These are phyloP conservation scores for Theristus sp. DNA, from an alignment of 2,888 invertebrate genomes.

Conservation along the genomic window DNA sequence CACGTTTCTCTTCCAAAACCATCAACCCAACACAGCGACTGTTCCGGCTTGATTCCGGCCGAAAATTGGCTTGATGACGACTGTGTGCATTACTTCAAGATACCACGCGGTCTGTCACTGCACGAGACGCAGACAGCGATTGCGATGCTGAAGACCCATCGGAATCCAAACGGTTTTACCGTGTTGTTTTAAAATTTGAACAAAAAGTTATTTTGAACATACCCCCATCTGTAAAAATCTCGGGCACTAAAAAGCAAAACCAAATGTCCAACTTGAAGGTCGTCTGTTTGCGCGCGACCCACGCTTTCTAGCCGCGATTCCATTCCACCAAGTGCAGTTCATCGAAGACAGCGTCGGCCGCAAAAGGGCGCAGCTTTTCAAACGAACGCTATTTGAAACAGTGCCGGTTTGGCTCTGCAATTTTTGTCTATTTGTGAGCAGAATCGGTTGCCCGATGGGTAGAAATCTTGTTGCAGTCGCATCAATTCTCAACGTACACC, in stretches of 20 bases:
- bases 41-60: not conserved
- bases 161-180: slow-evolving; percentile 1
- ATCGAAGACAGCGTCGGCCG: not conserved
- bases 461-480: no score
- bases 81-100: not conserved
- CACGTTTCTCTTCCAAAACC: not conserved
- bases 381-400: not conserved
- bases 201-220: not conserved
- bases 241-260: no score
- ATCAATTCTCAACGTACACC: not conserved
- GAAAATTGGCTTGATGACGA: not conserved
- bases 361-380: not conserved
- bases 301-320: not conserved
- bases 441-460: no score
- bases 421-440: no score
- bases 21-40: not conserved
- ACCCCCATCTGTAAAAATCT: no score
- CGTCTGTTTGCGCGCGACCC: not conserved
- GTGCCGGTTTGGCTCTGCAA: not conserved
- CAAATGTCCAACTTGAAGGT: not conserved
- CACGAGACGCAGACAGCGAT: not conserved
- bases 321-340: slow-evolving; percentile 2
- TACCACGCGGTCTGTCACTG: not conserved
- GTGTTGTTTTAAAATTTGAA: not conserved
- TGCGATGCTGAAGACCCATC: not conserved